Conservation (phyloP, 2,888 invertebrate genomes). For the Diadromus collaris region DNA sequence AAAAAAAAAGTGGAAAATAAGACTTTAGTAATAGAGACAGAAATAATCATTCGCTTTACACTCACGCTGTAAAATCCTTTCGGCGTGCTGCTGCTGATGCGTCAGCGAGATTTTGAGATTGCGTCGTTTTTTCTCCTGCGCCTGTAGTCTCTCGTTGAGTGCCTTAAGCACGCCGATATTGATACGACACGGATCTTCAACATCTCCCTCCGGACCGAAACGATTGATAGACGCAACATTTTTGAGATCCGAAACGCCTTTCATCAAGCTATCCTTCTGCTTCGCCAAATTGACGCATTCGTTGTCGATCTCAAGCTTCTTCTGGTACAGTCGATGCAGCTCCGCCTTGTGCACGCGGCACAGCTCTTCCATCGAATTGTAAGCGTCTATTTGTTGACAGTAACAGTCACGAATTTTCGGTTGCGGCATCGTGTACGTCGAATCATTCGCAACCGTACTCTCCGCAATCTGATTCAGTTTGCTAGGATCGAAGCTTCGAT, state of each 20-base stretch:
- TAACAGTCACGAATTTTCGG: constrained; percentile 57
- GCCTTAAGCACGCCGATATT: constrained; percentile 65
- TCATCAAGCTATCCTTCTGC: constrained; percentile 70
- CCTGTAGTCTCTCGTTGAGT: constrained; percentile 75
- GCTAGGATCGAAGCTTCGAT: constrained; percentile 48
- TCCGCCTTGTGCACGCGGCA: constrained; percentile 62
- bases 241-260: constrained; percentile 72
- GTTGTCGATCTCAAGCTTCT: constrained; percentile 66
- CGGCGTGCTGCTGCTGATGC: constrained; percentile 85
- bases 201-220: constrained; percentile 46
- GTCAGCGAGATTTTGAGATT: constrained; percentile 84
- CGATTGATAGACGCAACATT: constrained; percentile 61
- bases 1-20: not conserved
- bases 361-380: constrained; percentile 61
- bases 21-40: not conserved
- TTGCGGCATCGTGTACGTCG: constrained; percentile 43
- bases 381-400: constrained; percentile 62
- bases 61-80: constrained; percentile 84
- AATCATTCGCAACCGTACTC: constrained; percentile 44
- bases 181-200: constrained; percentile 48
- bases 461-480: constrained; percentile 60
- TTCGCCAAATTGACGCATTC: constrained; percentile 67
- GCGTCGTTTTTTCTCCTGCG: constrained; percentile 84
- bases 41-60: constrained; percentile 59
- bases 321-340: constrained; percentile 65